Conservation (phyloP, 1,140 invertebrate genomes). For the Conus ventricosus region DNA sequence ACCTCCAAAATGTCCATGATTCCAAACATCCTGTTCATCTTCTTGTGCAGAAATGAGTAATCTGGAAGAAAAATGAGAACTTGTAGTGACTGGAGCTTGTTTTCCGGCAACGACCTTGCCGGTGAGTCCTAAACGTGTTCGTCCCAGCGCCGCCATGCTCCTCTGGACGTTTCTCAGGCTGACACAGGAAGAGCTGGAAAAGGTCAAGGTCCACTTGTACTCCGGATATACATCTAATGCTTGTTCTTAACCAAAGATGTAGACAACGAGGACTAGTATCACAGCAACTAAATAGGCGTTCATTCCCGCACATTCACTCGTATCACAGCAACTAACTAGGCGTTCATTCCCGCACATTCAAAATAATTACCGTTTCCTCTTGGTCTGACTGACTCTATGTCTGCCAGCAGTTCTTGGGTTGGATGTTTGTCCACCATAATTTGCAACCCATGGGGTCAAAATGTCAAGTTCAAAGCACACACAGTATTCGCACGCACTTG, state of each 20-base stretch:
- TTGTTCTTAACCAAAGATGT: no score
- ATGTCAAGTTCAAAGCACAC: no score
- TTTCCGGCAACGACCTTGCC: slow-evolving; percentile 46
- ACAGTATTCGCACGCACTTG: no score
- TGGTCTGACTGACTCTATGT: no score
- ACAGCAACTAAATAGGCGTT: background rate
- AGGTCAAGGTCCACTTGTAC: slow-evolving; percentile 8
- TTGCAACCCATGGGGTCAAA: no score
- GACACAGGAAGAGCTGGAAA: background rate
- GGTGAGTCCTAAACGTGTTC: slow-evolving; percentile 39
- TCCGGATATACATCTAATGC: no score
- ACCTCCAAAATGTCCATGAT: background rate
- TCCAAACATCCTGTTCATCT: background rate
- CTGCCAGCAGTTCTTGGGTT: background rate
- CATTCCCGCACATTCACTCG: background rate
- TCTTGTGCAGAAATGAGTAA: background rate
- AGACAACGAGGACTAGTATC: no score
- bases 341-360: background rate
- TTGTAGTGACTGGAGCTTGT: slow-evolving; percentile 10
- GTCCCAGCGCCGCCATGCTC: slow-evolving; percentile 45
- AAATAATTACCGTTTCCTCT: no score
- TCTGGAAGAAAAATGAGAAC: background rate
- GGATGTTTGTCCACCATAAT: background rate
- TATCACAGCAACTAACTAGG: background rate
- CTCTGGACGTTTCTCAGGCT: background rate